A percentile compares a stretch with the other conserved stretches of the same genome.
These are phyloP conservation scores for Heliconius hermathena DNA, from an alignment of 1,140 invertebrate species.

Conservation along the genomic window DNA sequence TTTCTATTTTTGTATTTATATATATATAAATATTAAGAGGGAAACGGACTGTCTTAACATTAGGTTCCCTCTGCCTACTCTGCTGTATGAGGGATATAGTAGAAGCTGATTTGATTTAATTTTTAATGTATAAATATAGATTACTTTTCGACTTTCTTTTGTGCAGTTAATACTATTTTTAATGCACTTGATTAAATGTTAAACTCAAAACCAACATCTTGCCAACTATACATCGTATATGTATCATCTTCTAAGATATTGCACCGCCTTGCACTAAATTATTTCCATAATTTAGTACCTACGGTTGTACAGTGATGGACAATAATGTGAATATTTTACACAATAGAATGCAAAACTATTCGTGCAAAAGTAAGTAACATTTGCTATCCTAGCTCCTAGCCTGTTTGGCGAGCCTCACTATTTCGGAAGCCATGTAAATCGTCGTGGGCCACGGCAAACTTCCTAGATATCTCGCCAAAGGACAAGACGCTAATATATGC, in stretches of 20 bases:
- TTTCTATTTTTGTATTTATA: conserved; percentile 28
- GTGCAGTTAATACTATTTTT: too few relatives aligned
- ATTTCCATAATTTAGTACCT: conserved; percentile 29
- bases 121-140: too few relatives aligned
- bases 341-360: conserved; percentile 37
- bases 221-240: conserved; percentile 21
- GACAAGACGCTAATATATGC: conserved; percentile 80
- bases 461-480: conserved; percentile 75
- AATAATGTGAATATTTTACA: conserved; percentile 41
- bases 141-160: too few relatives aligned
- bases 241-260: conserved; percentile 31
- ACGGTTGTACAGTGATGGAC: conserved; percentile 31
- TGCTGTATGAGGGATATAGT: too few relatives aligned
- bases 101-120: too few relatives aligned
- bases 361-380: conserved; percentile 41
- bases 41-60: too few relatives aligned
- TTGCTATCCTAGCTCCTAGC: conserved; percentile 46
- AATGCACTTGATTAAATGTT: not conserved
- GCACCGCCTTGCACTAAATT: conserved; percentile 15
- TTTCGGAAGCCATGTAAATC: conserved; percentile 80
- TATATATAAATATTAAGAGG: not conserved
- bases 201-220: conserved; percentile 1
- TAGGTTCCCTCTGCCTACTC: too few relatives aligned
- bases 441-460: conserved; percentile 69
- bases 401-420: conserved; percentile 58